These are phyloP conservation scores for Uloborus diversus DNA, from an alignment of 1,140 invertebrate genomes.

Conservation along the genomic window DNA sequence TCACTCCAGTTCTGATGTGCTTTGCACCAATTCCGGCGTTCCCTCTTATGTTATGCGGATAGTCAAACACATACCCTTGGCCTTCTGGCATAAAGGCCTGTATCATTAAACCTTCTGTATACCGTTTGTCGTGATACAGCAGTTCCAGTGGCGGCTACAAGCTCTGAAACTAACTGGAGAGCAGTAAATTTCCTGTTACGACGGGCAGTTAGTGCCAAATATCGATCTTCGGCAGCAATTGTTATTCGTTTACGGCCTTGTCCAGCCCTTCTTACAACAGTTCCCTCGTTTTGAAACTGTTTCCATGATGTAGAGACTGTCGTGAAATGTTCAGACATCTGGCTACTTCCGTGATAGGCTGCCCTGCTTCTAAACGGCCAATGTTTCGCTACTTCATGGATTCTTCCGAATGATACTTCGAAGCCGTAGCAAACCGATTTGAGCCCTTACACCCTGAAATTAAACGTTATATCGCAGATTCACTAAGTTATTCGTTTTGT, in stretches of 20 bases:
- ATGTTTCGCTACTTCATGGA: background rate
- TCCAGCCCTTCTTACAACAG: background rate
- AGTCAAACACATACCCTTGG: background rate
- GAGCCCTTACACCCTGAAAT: background rate
- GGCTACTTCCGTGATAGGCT: background rate
- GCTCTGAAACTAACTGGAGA: background rate
- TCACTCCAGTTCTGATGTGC: background rate
- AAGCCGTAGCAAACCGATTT: background rate
- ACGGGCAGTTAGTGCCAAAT: background rate
- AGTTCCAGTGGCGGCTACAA: background rate
- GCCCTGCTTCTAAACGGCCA: background rate
- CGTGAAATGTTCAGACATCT: background rate
- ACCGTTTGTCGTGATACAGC: background rate
- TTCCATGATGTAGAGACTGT: background rate
- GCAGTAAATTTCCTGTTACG: background rate
- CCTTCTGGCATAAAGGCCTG: background rate
- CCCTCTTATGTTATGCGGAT: background rate
- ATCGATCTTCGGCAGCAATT: background rate
- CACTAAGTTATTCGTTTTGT: background rate
- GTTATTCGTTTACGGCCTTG: background rate
- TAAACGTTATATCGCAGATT: background rate
- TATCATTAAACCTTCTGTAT: background rate
- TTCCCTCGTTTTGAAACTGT: background rate
- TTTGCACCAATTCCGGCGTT: background rate
- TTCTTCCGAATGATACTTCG: conserved; percentile 1